phyloP scores from a whole-genome alignment of 1,140 invertebrate species.

The Teleogryllus occipitalis region DNA sequence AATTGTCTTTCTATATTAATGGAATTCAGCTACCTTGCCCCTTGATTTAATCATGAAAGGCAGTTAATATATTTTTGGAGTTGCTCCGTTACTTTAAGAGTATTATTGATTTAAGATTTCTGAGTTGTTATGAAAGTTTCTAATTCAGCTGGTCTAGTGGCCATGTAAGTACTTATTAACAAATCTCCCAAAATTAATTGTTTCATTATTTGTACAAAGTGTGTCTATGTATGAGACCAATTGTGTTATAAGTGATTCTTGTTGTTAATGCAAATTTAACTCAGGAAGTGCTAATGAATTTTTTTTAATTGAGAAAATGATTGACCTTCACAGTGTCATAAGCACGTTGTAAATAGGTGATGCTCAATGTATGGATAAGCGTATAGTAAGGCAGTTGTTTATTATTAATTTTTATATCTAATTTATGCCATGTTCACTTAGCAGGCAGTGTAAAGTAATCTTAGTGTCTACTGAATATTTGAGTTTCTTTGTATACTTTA shows the following conservation, averaged over 20 bases:
- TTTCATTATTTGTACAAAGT: neutral
- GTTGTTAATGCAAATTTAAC: slow-evolving; percentile 1
- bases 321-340: neutral
- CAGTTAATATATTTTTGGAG: neutral
- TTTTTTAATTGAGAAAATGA: neutral
- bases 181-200: neutral
- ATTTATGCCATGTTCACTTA: neutral
- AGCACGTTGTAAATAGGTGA: slow-evolving; percentile 4
- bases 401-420: slow-evolving; percentile 2
- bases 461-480: neutral
- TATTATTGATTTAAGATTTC: neutral
- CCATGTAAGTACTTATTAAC: neutral
- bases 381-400: neutral
- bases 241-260: neutral
- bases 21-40: neutral
- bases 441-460: neutral
- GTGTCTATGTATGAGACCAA: neutral
- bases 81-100: neutral
- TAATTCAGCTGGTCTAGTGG: neutral
- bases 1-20: neutral
- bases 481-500: neutral
- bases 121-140: neutral
- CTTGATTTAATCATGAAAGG: neutral
- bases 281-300: neutral
- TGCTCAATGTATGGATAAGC: slow-evolving; percentile 4